These are phyloP conservation scores for Sycophila texana DNA, from an alignment of 2,888 invertebrate species.

Conservation along the genomic window DNA sequence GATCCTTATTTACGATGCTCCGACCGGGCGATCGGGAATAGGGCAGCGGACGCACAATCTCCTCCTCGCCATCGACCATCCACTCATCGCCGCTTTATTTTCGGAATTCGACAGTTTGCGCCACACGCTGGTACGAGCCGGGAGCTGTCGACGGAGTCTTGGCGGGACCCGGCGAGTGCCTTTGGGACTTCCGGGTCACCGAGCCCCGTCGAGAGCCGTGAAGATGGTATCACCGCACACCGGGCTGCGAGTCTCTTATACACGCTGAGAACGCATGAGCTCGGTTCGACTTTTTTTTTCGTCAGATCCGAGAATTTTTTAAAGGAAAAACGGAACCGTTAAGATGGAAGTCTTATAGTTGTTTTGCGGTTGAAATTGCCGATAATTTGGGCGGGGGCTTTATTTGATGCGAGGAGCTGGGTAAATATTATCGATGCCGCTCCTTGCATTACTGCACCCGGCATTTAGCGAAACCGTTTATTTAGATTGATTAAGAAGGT, in stretches of 20 bases:
- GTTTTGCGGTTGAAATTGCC: not conserved
- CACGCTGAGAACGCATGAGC: not conserved
- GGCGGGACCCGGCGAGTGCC: not conserved
- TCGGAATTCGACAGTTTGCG: conserved; percentile 58
- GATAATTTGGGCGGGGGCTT: conserved; percentile 30
- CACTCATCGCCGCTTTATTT: conserved; percentile 64
- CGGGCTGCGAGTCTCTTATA: too few species aligned
- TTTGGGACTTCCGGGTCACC: conserved; percentile 37
- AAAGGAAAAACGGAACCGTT: not conserved
- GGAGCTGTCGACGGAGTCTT: not conserved
- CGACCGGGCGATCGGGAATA: conserved; percentile 62
- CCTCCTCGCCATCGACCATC: conserved; percentile 66
- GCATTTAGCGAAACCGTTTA: conserved; percentile 35
- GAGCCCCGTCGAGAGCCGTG: conserved; percentile 29
- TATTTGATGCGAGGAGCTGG: conserved; percentile 41
- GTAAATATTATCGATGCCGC: conserved; percentile 45
- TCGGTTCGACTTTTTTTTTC: not conserved
- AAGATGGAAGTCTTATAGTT: conserved; percentile 5
- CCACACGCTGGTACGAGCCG: not conserved
- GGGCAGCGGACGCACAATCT: conserved; percentile 66
- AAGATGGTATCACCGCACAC: conserved; percentile 26
- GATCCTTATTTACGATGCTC: conserved; percentile 73
- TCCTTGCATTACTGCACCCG: conserved; percentile 27
- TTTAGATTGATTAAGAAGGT: conserved; percentile 16
- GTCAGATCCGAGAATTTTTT: not conserved